Conservation (phyloP, 2,888 invertebrate species). For the Diarsia brunnea region DNA sequence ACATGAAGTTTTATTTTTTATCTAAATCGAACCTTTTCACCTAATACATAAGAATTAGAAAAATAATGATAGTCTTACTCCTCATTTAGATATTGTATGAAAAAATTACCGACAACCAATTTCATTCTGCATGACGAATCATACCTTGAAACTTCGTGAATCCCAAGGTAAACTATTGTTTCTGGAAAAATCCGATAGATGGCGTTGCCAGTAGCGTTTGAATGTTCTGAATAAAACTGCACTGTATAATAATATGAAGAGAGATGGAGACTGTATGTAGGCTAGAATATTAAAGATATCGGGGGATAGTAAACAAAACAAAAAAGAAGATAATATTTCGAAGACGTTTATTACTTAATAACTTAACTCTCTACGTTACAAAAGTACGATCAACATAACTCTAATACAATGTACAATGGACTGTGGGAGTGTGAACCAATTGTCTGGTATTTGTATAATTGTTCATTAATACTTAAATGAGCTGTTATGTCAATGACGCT, state of each 20-base stretch:
- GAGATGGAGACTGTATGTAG: too few species aligned
- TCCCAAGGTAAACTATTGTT: constrained; percentile 28
- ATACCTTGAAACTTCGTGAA: background rate
- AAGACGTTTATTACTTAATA: constrained; percentile 74
- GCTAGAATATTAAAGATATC: background rate
- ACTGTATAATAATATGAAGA: background rate
- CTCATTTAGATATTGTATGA: background rate
- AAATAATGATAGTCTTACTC: background rate
- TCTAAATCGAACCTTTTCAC: background rate
- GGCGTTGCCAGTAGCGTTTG: constrained; percentile 35
- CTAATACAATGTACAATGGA: constrained; percentile 73
- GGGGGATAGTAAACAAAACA: background rate
- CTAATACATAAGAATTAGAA: background rate
- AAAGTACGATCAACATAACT: constrained; percentile 71
- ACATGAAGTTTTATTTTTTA: constrained; percentile 23
- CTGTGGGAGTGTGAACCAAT: constrained; percentile 61
- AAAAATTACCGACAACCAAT: background rate
- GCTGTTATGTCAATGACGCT: constrained; percentile 39
- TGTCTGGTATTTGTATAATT: constrained; percentile 52
- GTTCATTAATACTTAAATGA: constrained; percentile 63
- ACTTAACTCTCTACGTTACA: constrained; percentile 69
- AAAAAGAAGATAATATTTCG: constrained; percentile 56
- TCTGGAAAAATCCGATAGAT: constrained; percentile 34
- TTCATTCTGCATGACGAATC: background rate
- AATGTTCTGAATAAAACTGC: background rate